Conservation (phyloP, 2,888 invertebrate species). For the Drosophila barbarae region DNA sequence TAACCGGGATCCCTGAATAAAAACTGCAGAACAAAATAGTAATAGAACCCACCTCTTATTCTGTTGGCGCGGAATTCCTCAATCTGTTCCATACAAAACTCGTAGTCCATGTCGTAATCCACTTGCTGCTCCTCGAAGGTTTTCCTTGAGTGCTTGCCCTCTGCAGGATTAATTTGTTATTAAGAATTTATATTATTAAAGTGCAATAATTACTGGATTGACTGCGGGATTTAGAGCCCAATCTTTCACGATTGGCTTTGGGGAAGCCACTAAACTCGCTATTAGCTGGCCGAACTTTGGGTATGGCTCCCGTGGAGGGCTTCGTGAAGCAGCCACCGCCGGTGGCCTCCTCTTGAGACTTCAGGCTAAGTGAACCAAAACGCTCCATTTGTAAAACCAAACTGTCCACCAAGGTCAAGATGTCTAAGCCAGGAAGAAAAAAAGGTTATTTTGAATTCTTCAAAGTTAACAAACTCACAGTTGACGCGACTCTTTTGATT, state of each 20-base stretch:
- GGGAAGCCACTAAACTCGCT: fast-evolving
- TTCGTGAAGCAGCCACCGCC: not conserved
- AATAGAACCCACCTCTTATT: constrained; percentile 16
- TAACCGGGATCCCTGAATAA: no score
- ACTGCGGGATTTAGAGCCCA: not conserved
- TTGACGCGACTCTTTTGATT: constrained; percentile 27
- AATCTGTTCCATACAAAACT: constrained; percentile 53
- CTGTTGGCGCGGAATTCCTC: constrained; percentile 37
- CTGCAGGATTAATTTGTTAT: not conserved
- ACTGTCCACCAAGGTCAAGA: constrained; percentile 43
- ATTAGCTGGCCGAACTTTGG: constrained; percentile 28
- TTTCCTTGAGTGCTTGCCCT: not conserved
- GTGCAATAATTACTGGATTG: not conserved
- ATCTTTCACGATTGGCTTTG: not conserved
- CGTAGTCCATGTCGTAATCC: constrained; percentile 43
- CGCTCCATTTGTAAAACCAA: constrained; percentile 35
- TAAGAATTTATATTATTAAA: not conserved
- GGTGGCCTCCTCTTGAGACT: not conserved
- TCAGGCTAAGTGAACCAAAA: not conserved
- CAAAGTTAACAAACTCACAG: constrained; percentile 36
- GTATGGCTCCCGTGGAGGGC: constrained; percentile 32
- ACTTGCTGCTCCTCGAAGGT: not conserved
- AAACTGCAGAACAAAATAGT: not conserved
- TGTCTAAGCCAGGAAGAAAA: constrained; percentile 11
- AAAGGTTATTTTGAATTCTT: not conserved